These are phyloP conservation scores for Hypercompe scribonia DNA, from an alignment of 2,888 invertebrate species.

Conservation along the genomic window DNA sequence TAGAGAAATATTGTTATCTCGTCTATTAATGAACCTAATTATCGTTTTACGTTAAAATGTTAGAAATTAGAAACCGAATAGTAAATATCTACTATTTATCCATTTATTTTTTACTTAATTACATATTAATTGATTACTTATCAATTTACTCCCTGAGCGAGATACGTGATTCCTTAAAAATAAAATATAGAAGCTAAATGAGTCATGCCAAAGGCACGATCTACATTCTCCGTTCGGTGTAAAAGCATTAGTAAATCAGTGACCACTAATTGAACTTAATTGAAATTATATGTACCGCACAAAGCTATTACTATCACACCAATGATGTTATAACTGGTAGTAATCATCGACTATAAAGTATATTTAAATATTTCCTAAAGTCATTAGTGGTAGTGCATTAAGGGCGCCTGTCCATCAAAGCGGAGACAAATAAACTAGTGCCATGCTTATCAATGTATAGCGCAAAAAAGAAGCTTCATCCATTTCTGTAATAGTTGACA, in stretches of 20 bases:
- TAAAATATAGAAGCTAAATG: neutral
- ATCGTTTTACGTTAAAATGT: neutral
- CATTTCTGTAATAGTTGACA: conserved; percentile 40
- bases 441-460: conserved; percentile 41
- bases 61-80: neutral
- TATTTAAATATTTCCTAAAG: conserved; percentile 30
- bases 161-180: conserved; percentile 10
- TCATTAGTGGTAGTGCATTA: conserved; percentile 43
- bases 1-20: too few relatives aligned
- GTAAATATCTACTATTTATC: neutral
- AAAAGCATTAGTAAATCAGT: conserved; percentile 14
- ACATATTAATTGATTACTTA: too few relatives aligned
- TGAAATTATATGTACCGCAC: conserved; percentile 18
- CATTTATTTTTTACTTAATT: too few relatives aligned
- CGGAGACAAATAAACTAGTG: conserved; percentile 39
- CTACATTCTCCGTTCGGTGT: neutral
- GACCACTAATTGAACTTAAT: conserved; percentile 20
- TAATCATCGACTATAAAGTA: conserved; percentile 23
- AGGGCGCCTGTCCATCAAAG: conserved; percentile 46
- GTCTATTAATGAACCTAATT: too few relatives aligned
- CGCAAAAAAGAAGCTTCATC: conserved; percentile 36
- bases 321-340: conserved; percentile 8
- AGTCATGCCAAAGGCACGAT: neutral
- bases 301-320: conserved; percentile 18
- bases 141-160: neutral